Evolutionary conservation across 2,113 vertebrate species (phyloP).

Genomic region (Hydrochoerus hydrochaeris): DNA sequence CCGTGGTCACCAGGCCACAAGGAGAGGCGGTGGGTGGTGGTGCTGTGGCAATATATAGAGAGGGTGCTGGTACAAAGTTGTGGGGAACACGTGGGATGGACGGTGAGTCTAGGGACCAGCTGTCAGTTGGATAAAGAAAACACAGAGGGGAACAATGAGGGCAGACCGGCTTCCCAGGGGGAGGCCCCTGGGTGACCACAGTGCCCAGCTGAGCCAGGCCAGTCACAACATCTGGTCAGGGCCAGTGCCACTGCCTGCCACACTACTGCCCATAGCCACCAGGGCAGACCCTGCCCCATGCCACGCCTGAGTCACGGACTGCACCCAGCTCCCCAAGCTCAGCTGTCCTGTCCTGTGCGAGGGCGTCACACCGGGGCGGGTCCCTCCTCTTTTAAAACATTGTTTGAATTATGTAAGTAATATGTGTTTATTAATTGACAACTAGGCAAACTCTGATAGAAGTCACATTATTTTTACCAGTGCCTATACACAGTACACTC

Average conservation of each 20-base stretch:
- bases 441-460: background rate
- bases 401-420: background rate
- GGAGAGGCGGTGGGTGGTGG: background rate
- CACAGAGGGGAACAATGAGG: background rate
- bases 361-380: background rate
- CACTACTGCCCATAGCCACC: background rate
- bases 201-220: background rate
- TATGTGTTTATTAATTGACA: background rate
- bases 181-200: background rate
- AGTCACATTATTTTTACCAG: background rate
- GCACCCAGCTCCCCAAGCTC: background rate
- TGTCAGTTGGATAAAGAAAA: background rate
- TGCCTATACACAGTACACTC: too few species aligned
- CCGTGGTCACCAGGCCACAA: background rate
- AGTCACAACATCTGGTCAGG: background rate
- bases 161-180: background rate
- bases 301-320: background rate
- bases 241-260: background rate
- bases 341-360: background rate
- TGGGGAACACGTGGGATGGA: background rate
- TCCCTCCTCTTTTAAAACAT: background rate
- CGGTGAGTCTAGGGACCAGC: background rate
- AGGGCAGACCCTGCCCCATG: background rate
- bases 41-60: background rate
- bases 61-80: background rate